These are phyloP conservation scores for Philopedon plagiatum DNA, from an alignment of 2,888 invertebrate species.

Conservation along the genomic window DNA sequence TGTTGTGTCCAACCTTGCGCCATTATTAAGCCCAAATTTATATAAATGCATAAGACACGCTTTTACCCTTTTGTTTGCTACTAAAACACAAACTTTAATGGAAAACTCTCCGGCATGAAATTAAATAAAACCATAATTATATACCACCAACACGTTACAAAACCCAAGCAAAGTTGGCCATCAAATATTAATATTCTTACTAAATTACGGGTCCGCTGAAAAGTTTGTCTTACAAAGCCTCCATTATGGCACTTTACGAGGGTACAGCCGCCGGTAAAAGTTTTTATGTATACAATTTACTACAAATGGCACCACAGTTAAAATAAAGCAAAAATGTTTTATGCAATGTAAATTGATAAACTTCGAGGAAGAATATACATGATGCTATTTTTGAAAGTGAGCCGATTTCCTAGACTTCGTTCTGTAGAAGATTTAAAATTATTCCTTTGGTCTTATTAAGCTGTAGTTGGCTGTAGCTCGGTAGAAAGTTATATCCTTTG, in stretches of 20 bases:
- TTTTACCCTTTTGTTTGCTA: slow-evolving; percentile 6
- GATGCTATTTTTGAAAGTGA: too few relatives aligned
- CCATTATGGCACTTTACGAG: slow-evolving; percentile 47
- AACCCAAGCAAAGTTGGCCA: slow-evolving; percentile 11
- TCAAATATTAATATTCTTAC: slow-evolving; percentile 42
- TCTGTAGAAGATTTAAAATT: too few relatives aligned
- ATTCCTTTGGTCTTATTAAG: too few relatives aligned
- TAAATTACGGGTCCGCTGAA: slow-evolving; percentile 43
- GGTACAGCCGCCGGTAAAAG: slow-evolving; percentile 43
- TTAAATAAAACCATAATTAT: slow-evolving; percentile 8
- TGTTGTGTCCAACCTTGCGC: not conserved
- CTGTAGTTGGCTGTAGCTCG: too few relatives aligned
- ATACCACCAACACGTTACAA: slow-evolving; percentile 20
- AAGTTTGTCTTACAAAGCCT: slow-evolving; percentile 44
- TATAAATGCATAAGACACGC: slow-evolving; percentile 5
- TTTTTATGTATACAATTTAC: slow-evolving; percentile 45
- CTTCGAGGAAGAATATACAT: too few relatives aligned
- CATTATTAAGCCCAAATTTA: not conserved
- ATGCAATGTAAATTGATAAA: not conserved
- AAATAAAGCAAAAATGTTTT: not conserved
- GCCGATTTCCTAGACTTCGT: too few relatives aligned
- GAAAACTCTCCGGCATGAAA: slow-evolving; percentile 9
- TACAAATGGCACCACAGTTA: slow-evolving; percentile 21
- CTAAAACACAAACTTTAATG: slow-evolving; percentile 9
- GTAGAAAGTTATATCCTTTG: too few relatives aligned